Conservation (phyloP, 2,888 invertebrate genomes). For the Pasiphila rectangulata region DNA sequence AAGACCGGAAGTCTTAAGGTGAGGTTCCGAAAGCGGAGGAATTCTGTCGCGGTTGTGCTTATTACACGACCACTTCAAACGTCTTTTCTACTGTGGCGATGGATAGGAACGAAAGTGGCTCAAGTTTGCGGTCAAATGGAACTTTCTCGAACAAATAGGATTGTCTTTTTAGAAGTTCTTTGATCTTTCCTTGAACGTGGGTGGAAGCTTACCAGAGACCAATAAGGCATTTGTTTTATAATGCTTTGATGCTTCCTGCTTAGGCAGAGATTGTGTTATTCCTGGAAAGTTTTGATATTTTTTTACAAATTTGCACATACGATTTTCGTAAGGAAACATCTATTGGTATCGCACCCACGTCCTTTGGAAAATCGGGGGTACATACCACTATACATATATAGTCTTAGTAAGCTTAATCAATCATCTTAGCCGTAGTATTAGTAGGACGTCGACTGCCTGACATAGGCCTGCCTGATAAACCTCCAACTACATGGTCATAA, state of each 20-base stretch:
- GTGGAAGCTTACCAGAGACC: neutral
- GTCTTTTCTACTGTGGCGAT: slow-evolving; percentile 56
- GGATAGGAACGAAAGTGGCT: slow-evolving; percentile 46
- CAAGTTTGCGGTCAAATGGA: slow-evolving; percentile 35
- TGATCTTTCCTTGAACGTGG: neutral
- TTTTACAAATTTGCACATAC: too few species aligned
- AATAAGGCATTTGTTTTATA: neutral
- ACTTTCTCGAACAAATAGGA: slow-evolving; percentile 14
- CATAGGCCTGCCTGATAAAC: too few species aligned
- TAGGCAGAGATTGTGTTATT: too few species aligned
- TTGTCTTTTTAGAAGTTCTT: slow-evolving; percentile 10
- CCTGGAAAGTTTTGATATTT: too few species aligned
- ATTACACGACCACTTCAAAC: slow-evolving; percentile 75
- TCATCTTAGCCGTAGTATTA: too few species aligned
- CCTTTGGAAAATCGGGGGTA: too few species aligned
- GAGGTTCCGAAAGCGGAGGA: slow-evolving; percentile 68
- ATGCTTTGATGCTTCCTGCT: neutral
- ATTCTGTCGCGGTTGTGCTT: slow-evolving; percentile 75
- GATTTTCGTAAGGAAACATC: too few species aligned
- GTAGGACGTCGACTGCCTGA: too few species aligned
- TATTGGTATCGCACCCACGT: too few species aligned
- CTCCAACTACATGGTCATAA: too few species aligned
- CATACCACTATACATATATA: too few species aligned
- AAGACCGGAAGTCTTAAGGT: slow-evolving; percentile 47
- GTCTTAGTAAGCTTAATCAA: too few species aligned